Base-by-base conservation (phyloP, 2,113 vertebrate genomes). In the Fregata magnificens region DNA sequence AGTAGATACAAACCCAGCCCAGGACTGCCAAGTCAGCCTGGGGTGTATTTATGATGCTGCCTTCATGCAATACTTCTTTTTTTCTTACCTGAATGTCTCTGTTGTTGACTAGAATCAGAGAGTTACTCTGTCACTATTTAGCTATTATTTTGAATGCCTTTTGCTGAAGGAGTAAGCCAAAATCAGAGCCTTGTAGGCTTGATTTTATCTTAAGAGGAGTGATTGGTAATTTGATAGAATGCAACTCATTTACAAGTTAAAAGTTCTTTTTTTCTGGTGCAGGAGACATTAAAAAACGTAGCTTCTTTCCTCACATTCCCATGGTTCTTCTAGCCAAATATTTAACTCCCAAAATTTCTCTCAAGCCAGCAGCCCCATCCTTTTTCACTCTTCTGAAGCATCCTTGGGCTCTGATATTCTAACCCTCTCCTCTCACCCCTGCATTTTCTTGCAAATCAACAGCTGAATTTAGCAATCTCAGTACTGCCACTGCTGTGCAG, bases 71-170 rank as follows among this genome's bases (percentile, higher is more conserved):
- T 77, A 66, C 45, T 63, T 80, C 19, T 31, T 7, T 32, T 82
- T 72, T 82, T 86, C 70, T 94, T 79, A 72, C 49, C 73, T 93
- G 56, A 92, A 76, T 93, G 32, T 81, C 82, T 94, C 86, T 81
- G 34, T 49, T 93, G 16, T 76, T 80, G n/a, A 50, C 62, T 74
- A 78, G 53, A 88, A 65, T 16, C 9, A 93, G 52, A 86, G 15
- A 63, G 45, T 80, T 80, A 81, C 10, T 80, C 34, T 17, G 3
- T 62, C 59, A 56, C 61, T 71, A 49, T 90, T 83, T 61, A 91
- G 74, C 83, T 95, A 28, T 58, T 73, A 42, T 79, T 94, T 93
- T 87, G 47, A 52, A 55, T 1, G 9, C 2, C 2, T 63, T 78
- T 71, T 77, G 12, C 42, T 59, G 34, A 83, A 61, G 32, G 10